These are phyloP conservation scores for Dichetophora obliterata DNA, from an alignment of 2,888 invertebrate species.

Conservation along the genomic window DNA sequence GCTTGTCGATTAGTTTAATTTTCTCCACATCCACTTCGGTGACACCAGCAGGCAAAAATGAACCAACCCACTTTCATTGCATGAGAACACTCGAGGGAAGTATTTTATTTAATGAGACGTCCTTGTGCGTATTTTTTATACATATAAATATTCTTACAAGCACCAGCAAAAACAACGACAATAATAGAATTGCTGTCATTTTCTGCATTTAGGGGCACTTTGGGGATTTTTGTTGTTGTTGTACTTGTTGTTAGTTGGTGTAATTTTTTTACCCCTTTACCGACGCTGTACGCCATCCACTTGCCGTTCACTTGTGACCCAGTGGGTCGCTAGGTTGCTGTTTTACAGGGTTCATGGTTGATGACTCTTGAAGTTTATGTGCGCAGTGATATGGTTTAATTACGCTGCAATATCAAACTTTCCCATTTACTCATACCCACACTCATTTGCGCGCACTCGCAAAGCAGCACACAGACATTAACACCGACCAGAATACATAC, in stretches of 20 bases:
- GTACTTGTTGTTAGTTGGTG: constrained; percentile 32
- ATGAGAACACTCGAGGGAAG: constrained; percentile 63
- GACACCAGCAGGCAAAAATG: neutral
- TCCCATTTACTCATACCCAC: constrained; percentile 24
- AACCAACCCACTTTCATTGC: constrained; percentile 59
- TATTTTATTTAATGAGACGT: constrained; percentile 65
- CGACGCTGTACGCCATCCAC: no score
- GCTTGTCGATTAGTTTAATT: neutral
- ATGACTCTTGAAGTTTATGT: neutral
- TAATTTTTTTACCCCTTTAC: constrained; percentile 10
- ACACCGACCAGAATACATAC: neutral
- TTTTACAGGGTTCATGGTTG: constrained; percentile 16
- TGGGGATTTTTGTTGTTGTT: constrained; percentile 49
- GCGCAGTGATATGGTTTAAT: constrained; percentile 39
- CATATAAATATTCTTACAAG: constrained; percentile 18
- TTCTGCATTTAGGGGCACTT: constrained; percentile 63
- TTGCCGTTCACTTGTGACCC: no score
- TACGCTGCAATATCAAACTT: constrained; percentile 40
- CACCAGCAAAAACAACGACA: constrained; percentile 55
- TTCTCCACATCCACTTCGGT: neutral
- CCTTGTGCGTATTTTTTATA: constrained; percentile 16
- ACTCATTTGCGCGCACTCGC: neutral
- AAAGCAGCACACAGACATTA: no score
- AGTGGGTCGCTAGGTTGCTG: neutral
- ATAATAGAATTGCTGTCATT: constrained; percentile 61